Evolutionary conservation across 2,888 invertebrate species (phyloP), one percentile per base, ranked within the genome.

Genomic region (Hirtodrosophila histrioides): DNA sequence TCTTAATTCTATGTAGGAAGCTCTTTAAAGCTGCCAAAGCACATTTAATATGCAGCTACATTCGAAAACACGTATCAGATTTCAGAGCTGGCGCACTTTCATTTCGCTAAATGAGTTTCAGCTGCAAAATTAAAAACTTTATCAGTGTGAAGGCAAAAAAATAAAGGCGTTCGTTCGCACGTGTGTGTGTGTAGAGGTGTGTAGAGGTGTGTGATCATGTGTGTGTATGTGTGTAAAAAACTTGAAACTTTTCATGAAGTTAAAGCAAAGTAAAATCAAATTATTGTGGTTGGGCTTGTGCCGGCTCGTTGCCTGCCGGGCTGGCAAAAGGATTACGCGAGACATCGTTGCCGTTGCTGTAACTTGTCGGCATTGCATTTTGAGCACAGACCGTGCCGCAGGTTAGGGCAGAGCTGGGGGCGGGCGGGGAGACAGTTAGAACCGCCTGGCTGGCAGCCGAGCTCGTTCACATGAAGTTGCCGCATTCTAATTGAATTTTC

Each of bases 251-350:
- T 84, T 86, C 77, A 84, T 85, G 86, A 86, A 85, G 84, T 86
- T 85, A 86, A 85, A 84, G 84, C 84, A 85, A 85, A 86, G 84
- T 84, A 86, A 85, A 85, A 85, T 85, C 84, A 85, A 85, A 85
- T 85, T 85, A 86, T 85, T 85, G 84, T 77, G 84, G 86, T 81
- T 86, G 61, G 64, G 66, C 58, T 74, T 50, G 58, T 48, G 24
- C 24, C 46, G 31, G 55, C 12, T 17, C 67, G 61, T 54, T 44
- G 72, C 27, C 68, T 58, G 68, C 36, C 55, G 55, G 66, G 64
- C 78, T 71, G 70, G 83, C 75, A 86, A 79, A 86, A 80, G 82
- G 86, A 81, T 81, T 81, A 81, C 80, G 68, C 77, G 76, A 17
- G 17, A 56, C 57, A 60, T 33, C 58, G 63, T 44, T 41, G 50